Base-by-base conservation (phyloP, 2,888 invertebrate species). In the Drosophila subsilvestris region DNA sequence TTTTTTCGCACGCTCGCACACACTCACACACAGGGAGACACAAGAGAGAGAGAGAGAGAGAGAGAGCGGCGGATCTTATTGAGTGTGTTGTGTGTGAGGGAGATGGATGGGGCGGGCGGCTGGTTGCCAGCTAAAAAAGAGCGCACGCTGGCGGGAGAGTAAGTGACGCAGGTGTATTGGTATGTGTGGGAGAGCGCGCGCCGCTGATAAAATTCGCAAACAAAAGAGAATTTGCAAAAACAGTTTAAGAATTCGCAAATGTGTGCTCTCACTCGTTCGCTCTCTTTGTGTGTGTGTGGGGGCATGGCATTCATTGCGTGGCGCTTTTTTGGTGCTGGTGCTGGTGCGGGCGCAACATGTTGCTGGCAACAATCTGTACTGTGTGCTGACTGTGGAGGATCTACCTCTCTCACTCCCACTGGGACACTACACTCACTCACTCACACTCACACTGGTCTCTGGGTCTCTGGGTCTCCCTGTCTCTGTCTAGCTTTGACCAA, bases 191-290 rank as follows among this genome's bases (percentile, higher is more conserved):
- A 54, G 43, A 18, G 59, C 25, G 59, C 22, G 17, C n/a, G 58
- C 53, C 37, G 49, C 66, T 54, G 68, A 75, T 61, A 72, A 62
- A 79, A 79, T 76, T 79, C 70, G 79, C 86, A 82, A 18, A 79
- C 75, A 69, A 83, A 83, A 84, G 76, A 79, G 75, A 88, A 86
- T 86, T 86, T 63, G 83, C 88, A 87, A 72, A 45, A 48, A 29
- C 51, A 45, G 37, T 37, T 37, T 37, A 56, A 66, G 74, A 82
- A 79, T 76, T 81, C 69, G 79, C 87, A 84, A 66, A 27, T n/a
- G 14, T n/a, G 14, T 59, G 74, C 18, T 57, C 68, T 50, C 66
- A n/a, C 53, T n/a, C 27, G 14, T n/a, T 10, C 17, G n/a, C 54
- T 42, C 65, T 66, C 37, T 54, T 37, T 27, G 25, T 37, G n/a